Conservation (phyloP, 2,797 vertebrate genomes). For the Enteromius afrohamiltoni region DNA sequence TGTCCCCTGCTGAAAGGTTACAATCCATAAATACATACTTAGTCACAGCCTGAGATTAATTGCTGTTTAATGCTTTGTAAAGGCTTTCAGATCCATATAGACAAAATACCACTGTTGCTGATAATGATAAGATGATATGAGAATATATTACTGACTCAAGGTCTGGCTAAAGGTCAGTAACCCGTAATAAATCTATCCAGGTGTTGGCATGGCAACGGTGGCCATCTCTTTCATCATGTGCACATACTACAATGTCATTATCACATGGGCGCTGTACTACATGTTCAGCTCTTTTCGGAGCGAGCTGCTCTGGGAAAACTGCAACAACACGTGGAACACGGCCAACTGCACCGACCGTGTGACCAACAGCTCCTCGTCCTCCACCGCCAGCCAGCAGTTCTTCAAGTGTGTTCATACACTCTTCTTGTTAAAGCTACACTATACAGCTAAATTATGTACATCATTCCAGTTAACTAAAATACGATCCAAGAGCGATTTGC, state of each 20-base stretch:
- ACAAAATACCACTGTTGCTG: not conserved
- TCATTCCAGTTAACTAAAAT: not conserved
- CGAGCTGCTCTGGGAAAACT: slow-evolving; percentile 77
- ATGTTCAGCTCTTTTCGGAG: slow-evolving; percentile 80
- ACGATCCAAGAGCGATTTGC: not conserved
- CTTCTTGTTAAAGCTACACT: not conserved
- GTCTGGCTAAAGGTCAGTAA: slow-evolving; percentile 12
- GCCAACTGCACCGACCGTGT: slow-evolving; percentile 69
- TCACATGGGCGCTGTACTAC: slow-evolving; percentile 82
- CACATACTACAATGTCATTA: slow-evolving; percentile 81
- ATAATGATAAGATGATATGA: slow-evolving; percentile 1
- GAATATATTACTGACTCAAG: not conserved
- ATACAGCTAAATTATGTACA: not conserved
- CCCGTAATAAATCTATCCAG: slow-evolving; percentile 58
- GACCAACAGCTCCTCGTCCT: slow-evolving; percentile 69
- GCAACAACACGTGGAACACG: slow-evolving; percentile 83
- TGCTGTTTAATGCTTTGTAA: not conserved
- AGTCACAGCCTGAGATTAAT: no score
- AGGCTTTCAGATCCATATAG: not conserved
- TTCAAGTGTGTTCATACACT: slow-evolving; percentile 70
- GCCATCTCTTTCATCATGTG: slow-evolving; percentile 82
- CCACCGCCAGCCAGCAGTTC: slow-evolving; percentile 81
- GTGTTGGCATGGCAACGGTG: slow-evolving; percentile 79
- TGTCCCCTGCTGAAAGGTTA: slow-evolving; percentile 81
- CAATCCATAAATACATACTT: not conserved